Base-by-base conservation (phyloP, 2,797 vertebrate species). In the Micromesistius poutassou region DNA sequence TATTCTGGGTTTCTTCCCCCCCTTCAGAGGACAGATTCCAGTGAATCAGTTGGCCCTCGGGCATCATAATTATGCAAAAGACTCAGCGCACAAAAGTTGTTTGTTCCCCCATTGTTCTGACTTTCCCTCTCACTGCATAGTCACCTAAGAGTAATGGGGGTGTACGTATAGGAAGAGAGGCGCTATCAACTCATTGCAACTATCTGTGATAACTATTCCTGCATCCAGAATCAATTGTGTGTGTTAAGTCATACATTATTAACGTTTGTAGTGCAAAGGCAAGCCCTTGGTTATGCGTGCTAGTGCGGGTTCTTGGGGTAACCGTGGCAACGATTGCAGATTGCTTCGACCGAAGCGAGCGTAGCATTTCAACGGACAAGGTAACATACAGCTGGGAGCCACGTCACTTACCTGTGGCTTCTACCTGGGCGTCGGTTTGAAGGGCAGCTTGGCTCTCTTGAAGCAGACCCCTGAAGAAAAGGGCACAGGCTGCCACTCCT, bases 21-120 rank as follows among this genome's bases (percentile, higher is more conserved):
- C 82, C 83, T 88, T 83, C 89, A 90, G 91, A 94, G 93, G 90
- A 89, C 89, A 92, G 88, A 92, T 94, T 94, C 93, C 91, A 87
- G 86, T 91, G 91, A 94, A 93, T 93, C 89, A 87, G 88, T 93
- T 91, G 92, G 93, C 93, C 93, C 89, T 90, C 84, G 81, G 93
- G 93, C 93, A 86, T 93, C 87, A 87, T 93, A 91, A 94, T 94
- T 94, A 94, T 94, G 93, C 91, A 92, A 91, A 93, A 85, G 86
- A 87, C 89, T 92, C 87, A 83, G 89, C 88, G 84, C 80, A 89
- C 88, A 89, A 92, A 90, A 93, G 89, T 92, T 91, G 88, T 93
- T 94, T 93, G 89, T 93, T 91, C 83, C 88, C 85, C 86, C 82
- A 89, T 93, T 94, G 90, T 93, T 92, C 91, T 86, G 85, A 90